These are phyloP conservation scores for Aporophyla nigra DNA, from an alignment of 2,888 invertebrate genomes.

Conservation along the genomic window DNA sequence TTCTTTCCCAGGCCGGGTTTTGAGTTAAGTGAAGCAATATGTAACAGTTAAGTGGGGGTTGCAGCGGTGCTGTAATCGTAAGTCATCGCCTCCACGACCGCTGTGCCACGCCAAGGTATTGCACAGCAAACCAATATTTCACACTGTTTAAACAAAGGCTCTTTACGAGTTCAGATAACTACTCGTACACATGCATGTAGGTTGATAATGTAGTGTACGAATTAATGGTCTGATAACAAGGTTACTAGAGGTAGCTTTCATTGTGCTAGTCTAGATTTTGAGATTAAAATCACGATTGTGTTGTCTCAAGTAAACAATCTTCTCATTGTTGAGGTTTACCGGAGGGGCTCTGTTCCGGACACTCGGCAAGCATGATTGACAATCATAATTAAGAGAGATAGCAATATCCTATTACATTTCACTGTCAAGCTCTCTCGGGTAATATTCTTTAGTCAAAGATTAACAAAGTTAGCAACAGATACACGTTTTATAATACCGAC, in stretches of 20 bases:
- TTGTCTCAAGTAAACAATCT: neutral
- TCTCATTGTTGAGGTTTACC: slow-evolving; percentile 1
- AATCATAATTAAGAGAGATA: slow-evolving; percentile 43
- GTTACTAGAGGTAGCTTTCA: neutral
- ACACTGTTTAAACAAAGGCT: slow-evolving; percentile 78
- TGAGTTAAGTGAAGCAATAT: slow-evolving; percentile 86
- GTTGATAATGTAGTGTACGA: slow-evolving; percentile 12
- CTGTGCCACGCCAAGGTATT: slow-evolving; percentile 71
- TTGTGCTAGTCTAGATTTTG: slow-evolving; percentile 5
- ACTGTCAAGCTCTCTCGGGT: slow-evolving; percentile 6
- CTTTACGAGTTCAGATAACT: slow-evolving; percentile 67
- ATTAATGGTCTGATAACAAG: slow-evolving; percentile 14
- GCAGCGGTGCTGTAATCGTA: slow-evolving; percentile 78
- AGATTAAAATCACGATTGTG: slow-evolving; percentile 7
- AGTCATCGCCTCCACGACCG: slow-evolving; percentile 81
- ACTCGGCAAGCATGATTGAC: slow-evolving; percentile 31
- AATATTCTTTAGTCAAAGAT: slow-evolving; percentile 53
- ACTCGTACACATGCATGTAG: slow-evolving; percentile 46
- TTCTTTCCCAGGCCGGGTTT: slow-evolving; percentile 80
- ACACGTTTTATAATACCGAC: slow-evolving; percentile 53
- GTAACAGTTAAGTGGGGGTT: slow-evolving; percentile 85
- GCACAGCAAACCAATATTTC: slow-evolving; percentile 77
- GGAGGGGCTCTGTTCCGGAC: neutral
- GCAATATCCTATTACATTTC: slow-evolving; percentile 20
- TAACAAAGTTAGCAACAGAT: slow-evolving; percentile 55